phyloP scores from a whole-genome alignment of 2,888 invertebrate species.

The Metalampra italica region DNA sequence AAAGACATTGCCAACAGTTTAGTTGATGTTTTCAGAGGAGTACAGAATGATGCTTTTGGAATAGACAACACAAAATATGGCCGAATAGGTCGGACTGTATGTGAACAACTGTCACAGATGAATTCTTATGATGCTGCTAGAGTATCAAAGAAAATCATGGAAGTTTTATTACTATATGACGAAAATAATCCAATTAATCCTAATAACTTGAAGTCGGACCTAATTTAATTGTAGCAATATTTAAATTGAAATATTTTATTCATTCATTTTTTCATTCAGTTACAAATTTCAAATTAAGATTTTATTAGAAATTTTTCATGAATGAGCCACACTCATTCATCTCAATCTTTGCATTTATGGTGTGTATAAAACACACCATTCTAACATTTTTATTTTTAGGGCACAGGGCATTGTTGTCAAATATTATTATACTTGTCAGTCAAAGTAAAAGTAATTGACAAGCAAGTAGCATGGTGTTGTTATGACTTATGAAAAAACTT shows the following conservation, averaged over 20 bases:
- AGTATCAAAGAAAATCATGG: slow-evolving; percentile 49
- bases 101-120: slow-evolving; percentile 48
- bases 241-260: too few species aligned
- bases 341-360: neutral
- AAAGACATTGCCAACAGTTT: slow-evolving; percentile 47
- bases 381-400: too few species aligned
- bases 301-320: neutral
- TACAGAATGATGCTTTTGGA: slow-evolving; percentile 55
- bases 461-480: too few species aligned
- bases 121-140: slow-evolving; percentile 53
- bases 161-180: slow-evolving; percentile 55
- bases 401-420: neutral
- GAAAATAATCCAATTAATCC: slow-evolving; percentile 57
- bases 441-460: neutral
- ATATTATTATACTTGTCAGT: neutral
- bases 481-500: neutral
- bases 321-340: neutral
- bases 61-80: slow-evolving; percentile 46
- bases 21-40: slow-evolving; percentile 43
- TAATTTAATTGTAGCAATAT: neutral
- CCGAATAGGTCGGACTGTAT: slow-evolving; percentile 43
- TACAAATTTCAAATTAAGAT: too few species aligned
- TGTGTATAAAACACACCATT: neutral
- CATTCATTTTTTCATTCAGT: too few species aligned
- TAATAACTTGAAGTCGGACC: slow-evolving; percentile 34